Percentiles rank a stretch among this genome's conserved stretches.
Evolutionary conservation across 2,797 vertebrate species (phyloP).

Genomic region (Rhabdophis nuchalis): DNA sequence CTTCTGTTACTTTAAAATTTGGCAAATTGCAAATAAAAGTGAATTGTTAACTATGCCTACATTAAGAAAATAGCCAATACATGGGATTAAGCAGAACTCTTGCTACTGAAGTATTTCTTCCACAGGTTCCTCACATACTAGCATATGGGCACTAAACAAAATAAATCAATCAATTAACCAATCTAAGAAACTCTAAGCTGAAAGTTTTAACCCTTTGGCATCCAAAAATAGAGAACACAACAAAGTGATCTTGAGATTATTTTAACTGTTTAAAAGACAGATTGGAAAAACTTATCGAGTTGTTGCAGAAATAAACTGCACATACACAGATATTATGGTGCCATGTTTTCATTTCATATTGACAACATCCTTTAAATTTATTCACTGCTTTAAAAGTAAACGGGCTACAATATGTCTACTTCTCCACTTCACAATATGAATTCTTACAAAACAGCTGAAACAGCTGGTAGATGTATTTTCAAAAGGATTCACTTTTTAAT

Average conservation of each 20-base stretch:
- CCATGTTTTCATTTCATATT: conserved; percentile 73
- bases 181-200: conserved; percentile 47
- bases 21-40: conserved; percentile 72
- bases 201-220: conserved; percentile 78
- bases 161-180: conserved; percentile 14
- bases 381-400: background rate
- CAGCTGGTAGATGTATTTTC: background rate
- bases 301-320: conserved; percentile 53
- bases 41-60: conserved; percentile 77
- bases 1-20: conserved; percentile 77
- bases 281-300: conserved; percentile 21
- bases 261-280: conserved; percentile 39
- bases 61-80: conserved; percentile 74
- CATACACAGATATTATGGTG: conserved; percentile 67
- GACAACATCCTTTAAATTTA: background rate
- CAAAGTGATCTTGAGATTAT: conserved; percentile 55
- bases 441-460: background rate
- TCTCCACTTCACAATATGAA: background rate
- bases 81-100: conserved; percentile 70
- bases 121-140: conserved; percentile 64
- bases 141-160: conserved; percentile 62
- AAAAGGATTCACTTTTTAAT: background rate
- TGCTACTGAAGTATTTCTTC: conserved; percentile 67
- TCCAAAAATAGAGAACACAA: conserved; percentile 63
- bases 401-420: background rate